A percentile compares a stretch with the other conserved stretches of the same genome.
Conservation (phyloP, 2,797 vertebrate species). For the Trachops cirrhosus region DNA sequence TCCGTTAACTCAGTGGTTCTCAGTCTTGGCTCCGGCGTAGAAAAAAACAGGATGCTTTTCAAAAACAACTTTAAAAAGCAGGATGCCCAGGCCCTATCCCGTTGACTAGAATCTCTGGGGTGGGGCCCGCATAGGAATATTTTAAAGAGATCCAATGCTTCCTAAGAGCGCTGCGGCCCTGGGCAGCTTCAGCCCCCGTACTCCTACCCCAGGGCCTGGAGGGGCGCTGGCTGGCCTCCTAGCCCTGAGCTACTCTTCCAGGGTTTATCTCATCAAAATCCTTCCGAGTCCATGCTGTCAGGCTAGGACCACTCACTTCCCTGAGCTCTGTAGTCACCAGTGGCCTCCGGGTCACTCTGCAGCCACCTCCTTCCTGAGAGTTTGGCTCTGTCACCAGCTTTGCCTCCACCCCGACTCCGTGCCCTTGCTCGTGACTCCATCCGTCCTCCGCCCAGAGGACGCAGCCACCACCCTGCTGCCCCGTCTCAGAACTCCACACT, state of each 20-base stretch:
- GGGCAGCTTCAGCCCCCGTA: background rate
- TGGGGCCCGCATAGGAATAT: fast-evolving
- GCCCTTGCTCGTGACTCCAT: background rate
- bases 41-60: background rate
- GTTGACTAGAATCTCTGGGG: background rate
- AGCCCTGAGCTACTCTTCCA: background rate
- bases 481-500: background rate
- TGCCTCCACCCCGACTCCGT: background rate
- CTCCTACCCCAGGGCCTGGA: fast-evolving
- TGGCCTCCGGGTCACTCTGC: background rate
- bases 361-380: background rate
- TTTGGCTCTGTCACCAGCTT: background rate
- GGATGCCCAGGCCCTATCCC: background rate
- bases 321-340: background rate
- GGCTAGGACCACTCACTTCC: background rate
- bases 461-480: background rate
- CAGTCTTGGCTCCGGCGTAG: background rate
- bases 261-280: background rate
- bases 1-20: background rate
- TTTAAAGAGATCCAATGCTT: background rate
- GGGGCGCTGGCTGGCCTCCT: background rate
- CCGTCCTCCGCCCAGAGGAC: no score
- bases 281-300: background rate
- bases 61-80: background rate
- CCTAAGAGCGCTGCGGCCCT: background rate